Conservation (phyloP, 2,113 vertebrate species). For the Tapirus terrestris region DNA sequence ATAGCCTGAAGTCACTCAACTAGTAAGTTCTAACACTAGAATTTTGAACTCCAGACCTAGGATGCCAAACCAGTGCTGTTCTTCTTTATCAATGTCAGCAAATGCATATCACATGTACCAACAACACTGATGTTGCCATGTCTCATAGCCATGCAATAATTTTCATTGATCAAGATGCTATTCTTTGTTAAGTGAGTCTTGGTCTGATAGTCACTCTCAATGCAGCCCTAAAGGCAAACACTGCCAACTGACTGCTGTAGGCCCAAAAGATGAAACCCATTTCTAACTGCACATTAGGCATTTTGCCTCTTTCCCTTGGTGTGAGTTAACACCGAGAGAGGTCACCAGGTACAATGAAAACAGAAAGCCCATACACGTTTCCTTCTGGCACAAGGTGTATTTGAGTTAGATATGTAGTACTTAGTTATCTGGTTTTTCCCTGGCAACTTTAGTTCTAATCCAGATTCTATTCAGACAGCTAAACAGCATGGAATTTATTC, state of each 20-base stretch:
- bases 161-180: not conserved
- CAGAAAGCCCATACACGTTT: not conserved
- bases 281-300: not conserved
- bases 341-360: not conserved
- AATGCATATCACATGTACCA: not conserved
- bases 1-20: not conserved
- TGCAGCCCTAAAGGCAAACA: not conserved
- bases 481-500: not conserved
- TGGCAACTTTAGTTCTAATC: conserved; percentile 42
- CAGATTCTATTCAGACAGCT: conserved; percentile 39
- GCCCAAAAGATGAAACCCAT: not conserved
- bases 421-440: conserved; percentile 18
- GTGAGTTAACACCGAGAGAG: not conserved
- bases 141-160: not conserved
- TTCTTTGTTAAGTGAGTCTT: not conserved
- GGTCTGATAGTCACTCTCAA: not conserved
- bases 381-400: not conserved
- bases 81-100: not conserved
- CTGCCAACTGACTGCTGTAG: not conserved
- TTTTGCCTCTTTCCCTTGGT: not conserved
- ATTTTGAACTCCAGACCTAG: not conserved
- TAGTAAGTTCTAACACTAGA: not conserved
- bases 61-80: not conserved
- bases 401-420: not conserved
- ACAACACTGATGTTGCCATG: not conserved